phyloP scores from a whole-genome alignment of 2,113 vertebrate species.

The Tichodroma muraria region DNA sequence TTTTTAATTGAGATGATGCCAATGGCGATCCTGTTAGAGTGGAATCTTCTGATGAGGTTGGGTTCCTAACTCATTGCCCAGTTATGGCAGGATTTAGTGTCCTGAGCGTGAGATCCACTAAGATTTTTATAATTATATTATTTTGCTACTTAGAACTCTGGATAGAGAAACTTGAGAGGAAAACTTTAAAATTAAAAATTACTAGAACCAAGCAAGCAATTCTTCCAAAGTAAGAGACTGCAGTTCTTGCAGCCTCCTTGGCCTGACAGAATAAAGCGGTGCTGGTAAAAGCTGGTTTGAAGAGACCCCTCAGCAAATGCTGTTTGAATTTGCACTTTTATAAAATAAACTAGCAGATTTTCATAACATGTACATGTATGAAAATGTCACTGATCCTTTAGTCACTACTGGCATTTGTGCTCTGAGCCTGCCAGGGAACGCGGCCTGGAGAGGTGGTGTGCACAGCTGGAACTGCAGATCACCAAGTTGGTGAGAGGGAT shows the following conservation, averaged over 20 bases:
- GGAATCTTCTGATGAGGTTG: background rate
- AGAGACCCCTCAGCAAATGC: background rate
- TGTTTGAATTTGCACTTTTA: background rate
- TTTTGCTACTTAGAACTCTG: background rate
- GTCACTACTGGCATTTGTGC: background rate
- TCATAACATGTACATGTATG: background rate
- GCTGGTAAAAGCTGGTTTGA: background rate
- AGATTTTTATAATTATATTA: background rate
- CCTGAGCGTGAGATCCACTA: background rate
- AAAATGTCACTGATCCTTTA: slow-evolving; percentile 16
- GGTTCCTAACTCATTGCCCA: background rate
- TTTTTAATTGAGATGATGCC: background rate
- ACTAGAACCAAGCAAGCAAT: background rate
- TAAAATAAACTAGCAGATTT: background rate
- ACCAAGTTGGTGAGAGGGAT: background rate
- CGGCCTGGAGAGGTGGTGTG: fast-evolving
- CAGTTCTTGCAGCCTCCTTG: background rate
- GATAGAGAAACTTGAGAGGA: background rate
- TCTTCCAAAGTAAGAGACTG: background rate
- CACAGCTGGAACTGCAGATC: background rate
- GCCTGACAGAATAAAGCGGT: background rate
- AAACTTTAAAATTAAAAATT: background rate
- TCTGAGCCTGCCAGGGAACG: background rate
- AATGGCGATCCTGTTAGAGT: background rate
- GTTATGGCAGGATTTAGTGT: background rate